These are phyloP conservation scores for Phoebastria nigripes DNA, from an alignment of 2,797 vertebrate genomes.

Conservation along the genomic window DNA sequence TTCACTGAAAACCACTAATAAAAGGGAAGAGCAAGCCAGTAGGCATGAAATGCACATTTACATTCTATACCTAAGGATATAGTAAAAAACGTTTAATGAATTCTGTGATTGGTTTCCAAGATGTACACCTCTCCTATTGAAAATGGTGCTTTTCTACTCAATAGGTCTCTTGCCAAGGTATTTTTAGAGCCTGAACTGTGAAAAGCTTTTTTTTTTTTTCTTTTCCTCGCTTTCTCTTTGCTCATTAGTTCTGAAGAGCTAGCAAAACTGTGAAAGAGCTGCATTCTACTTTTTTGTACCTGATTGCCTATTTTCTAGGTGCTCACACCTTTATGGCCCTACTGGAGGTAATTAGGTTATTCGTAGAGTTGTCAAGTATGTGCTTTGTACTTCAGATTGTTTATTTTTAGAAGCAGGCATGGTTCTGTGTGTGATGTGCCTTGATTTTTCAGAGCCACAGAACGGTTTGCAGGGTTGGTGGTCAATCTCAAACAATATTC, in stretches of 20 bases:
- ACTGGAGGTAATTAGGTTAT: conserved; percentile 27
- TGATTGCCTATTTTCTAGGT: conserved; percentile 11
- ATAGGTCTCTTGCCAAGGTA: conserved; percentile 12
- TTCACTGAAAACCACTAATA: neutral
- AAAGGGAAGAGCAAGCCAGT: neutral
- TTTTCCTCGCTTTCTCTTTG: neutral
- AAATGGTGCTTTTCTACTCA: neutral
- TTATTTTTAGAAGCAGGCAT: conserved; percentile 7
- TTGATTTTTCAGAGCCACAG: neutral
- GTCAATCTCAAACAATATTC: neutral
- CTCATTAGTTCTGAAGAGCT: conserved; percentile 57
- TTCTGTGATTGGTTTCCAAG: neutral
- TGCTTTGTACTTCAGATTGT: neutral
- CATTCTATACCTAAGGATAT: neutral
- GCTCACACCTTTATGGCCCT: neutral
- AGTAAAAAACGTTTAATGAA: neutral
- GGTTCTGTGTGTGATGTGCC: neutral
- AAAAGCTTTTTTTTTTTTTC: neutral
- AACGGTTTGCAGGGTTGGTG: neutral
- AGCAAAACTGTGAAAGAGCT: conserved; percentile 28
- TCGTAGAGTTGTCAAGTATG: neutral
- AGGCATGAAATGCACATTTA: neutral
- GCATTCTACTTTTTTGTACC: neutral
- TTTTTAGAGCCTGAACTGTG: conserved; percentile 31
- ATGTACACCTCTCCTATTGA: neutral